Evolutionary conservation across 2,113 vertebrate genomes (phyloP).

Genomic region (Caracal caracal): DNA sequence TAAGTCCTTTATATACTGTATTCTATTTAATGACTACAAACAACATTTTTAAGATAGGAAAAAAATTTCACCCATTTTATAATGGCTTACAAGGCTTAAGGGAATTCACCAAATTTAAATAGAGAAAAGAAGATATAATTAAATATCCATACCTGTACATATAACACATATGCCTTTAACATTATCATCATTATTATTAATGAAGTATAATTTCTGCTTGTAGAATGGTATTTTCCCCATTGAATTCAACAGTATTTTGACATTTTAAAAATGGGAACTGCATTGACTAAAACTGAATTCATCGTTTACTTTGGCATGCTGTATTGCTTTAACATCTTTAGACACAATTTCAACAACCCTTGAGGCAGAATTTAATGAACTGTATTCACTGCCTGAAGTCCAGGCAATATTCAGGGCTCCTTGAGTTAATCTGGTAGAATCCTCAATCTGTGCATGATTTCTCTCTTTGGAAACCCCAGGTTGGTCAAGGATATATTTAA

Average conservation of each 20-base stretch:
- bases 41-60: not conserved
- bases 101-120: not conserved
- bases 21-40: not conserved
- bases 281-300: conserved; percentile 38
- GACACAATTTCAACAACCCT: conserved; percentile 55
- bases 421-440: not conserved
- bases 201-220: not conserved
- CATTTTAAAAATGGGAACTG: conserved; percentile 30
- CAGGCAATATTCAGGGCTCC: not conserved
- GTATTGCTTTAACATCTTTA: conserved; percentile 39
- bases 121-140: not conserved
- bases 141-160: not conserved
- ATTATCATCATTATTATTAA: not conserved
- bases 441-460: not conserved
- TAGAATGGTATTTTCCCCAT: not conserved
- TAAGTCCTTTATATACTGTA: not conserved
- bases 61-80: not conserved
- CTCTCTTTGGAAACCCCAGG: not conserved
- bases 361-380: conserved; percentile 74
- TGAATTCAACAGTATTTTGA: conserved; percentile 6
- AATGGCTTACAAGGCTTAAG: not conserved
- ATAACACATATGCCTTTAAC: not conserved
- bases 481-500: conserved; percentile 60
- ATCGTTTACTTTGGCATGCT: conserved; percentile 24
- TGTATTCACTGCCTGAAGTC: conserved; percentile 40